Evolutionary conservation across 2,888 invertebrate species (phyloP), one percentile per base, ranked within the genome.

Genomic region (Schizaphis graminum): DNA sequence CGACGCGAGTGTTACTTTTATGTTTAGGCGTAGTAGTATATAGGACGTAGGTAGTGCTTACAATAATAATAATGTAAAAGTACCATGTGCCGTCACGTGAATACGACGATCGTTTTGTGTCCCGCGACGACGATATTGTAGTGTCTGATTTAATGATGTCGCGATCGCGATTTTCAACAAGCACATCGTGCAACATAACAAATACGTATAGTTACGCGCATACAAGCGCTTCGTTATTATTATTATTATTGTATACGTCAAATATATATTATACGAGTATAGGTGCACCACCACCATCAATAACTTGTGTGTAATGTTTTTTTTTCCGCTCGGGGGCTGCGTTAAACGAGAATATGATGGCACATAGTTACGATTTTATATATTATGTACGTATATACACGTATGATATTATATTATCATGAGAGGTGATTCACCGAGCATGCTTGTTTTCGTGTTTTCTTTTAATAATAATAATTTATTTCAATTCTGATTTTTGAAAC

Each of bases 131-230:
- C 53, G 87, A n/a, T 28, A 61, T 61, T 21, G 24, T 67, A 89
- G 44, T 47, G 90, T 90, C 53, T 53, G 91, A 84, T 84, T 91
- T 91, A 56, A 84, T 84, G 91, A 91, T 84, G 77, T 91, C 53
- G 91, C 84, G 53, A 41, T 84, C 26, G n/a, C 61, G 61, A 28
- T 91, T 77, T 91, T 53, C 41, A 35, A 24, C 53, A 2, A n/a
- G 88, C 35, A 26, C 89, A 28, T 35, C 35, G 26, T 21, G 8
- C 35, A 35, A 77, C 77, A 41, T 16, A 16, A n/a, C 35, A 35
- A 21, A 53, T 67, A 35, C 35, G 13, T 77, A 77, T 8, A 10
- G 35, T 35, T 35, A 35, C 77, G 16, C 5, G 1, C 16, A 35
- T 41, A 77, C 21, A 35, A 77, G 21, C 21, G 21, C 67, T 47